Evolutionary conservation across 2,113 vertebrate genomes (phyloP).

Genomic region (Orcinus orca): DNA sequence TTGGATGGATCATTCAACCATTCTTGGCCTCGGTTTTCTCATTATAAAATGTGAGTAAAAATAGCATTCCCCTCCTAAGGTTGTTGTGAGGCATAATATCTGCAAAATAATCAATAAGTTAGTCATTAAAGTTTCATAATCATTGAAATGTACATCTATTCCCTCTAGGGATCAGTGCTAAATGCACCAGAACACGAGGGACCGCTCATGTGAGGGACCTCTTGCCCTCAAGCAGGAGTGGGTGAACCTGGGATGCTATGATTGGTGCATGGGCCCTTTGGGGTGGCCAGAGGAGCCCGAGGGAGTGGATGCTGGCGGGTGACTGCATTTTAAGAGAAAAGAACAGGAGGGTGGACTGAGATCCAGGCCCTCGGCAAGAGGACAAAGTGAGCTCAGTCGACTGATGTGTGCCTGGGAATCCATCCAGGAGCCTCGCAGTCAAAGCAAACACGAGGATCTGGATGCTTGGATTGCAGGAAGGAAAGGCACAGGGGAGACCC

Average conservation of each 20-base stretch:
- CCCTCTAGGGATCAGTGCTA: background rate
- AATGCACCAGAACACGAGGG: background rate
- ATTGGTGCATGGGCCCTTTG: accelerated
- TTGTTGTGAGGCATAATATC: background rate
- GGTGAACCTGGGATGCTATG: background rate
- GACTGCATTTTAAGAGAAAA: background rate
- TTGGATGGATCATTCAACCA: background rate
- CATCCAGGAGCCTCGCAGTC: background rate
- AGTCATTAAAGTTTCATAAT: background rate
- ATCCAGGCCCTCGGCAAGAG: background rate
- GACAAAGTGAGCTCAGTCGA: background rate
- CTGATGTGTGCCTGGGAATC: background rate
- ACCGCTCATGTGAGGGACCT: no score
- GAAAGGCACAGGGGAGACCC: background rate
- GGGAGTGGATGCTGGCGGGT: no score
- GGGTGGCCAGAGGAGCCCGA: background rate
- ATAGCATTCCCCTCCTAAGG: background rate
- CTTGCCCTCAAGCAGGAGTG: no score
- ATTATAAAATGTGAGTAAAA: background rate
- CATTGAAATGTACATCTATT: background rate
- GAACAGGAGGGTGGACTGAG: background rate
- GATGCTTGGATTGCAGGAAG: no score
- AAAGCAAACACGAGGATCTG: background rate
- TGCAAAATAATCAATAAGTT: background rate
- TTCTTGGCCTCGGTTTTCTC: background rate